phyloP scores from a whole-genome alignment of 2,888 invertebrate genomes.

The Craniophora ligustri region DNA sequence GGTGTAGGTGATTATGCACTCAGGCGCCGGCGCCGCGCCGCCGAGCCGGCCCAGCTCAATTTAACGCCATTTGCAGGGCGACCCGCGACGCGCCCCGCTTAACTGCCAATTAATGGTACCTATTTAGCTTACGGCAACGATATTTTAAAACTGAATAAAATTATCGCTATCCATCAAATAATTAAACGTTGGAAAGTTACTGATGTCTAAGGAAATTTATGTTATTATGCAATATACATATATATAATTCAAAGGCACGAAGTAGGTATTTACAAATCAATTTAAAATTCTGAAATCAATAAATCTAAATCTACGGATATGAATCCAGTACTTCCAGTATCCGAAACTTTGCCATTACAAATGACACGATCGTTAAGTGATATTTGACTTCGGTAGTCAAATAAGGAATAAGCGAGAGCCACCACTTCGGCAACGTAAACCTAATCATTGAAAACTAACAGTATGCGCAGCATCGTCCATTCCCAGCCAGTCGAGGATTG shows the following conservation, averaged over 20 bases:
- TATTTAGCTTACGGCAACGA: constrained; percentile 45
- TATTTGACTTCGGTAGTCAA: constrained; percentile 68
- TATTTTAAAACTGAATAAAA: constrained; percentile 17
- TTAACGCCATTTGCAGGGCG: constrained; percentile 67
- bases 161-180: constrained; percentile 3
- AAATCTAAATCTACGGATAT: no score
- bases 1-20: constrained; percentile 65
- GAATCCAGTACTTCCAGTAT: no score
- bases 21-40: constrained; percentile 51
- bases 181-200: background rate
- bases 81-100: constrained; percentile 56
- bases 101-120: constrained; percentile 68
- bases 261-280: no score
- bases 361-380: constrained; percentile 46
- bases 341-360: constrained; percentile 45
- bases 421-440: constrained; percentile 72
- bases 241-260: no score
- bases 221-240: no score
- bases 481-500: constrained; percentile 38
- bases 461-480: constrained; percentile 51
- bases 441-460: constrained; percentile 78
- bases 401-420: constrained; percentile 62
- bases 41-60: constrained; percentile 62
- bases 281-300: no score
- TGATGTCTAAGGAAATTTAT: no score